phyloP scores from a whole-genome alignment of 2,888 invertebrate species.

The Chloroclysta siterata region DNA sequence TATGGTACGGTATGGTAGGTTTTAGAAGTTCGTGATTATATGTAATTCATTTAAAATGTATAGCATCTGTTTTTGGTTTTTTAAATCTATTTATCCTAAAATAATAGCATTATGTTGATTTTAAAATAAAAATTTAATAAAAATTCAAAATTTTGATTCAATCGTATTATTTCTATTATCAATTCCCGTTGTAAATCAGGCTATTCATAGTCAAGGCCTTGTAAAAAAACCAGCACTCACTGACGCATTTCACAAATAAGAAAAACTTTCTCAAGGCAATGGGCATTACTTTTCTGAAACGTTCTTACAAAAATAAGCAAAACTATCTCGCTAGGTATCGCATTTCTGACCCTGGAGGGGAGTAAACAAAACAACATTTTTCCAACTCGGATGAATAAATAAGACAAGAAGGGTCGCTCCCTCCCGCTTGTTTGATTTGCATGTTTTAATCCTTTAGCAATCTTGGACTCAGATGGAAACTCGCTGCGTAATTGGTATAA shows the following conservation, averaged over 20 bases:
- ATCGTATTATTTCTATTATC: too few relatives aligned
- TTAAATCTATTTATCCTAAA: too few relatives aligned
- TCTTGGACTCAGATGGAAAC: constrained; percentile 63
- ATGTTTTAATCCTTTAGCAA: constrained; percentile 82
- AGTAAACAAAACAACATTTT: constrained; percentile 83
- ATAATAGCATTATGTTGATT: too few relatives aligned
- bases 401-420: constrained; percentile 78
- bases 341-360: constrained; percentile 62
- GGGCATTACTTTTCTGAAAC: constrained; percentile 37
- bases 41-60: too few relatives aligned
- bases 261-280: constrained; percentile 40
- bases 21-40: too few relatives aligned
- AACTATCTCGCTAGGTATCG: constrained; percentile 63
- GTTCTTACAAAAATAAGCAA: constrained; percentile 63
- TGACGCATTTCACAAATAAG: constrained; percentile 32
- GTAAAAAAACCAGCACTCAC: not conserved
- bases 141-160: too few relatives aligned
- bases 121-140: too few relatives aligned
- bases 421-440: constrained; percentile 80
- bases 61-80: too few relatives aligned
- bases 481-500: constrained; percentile 49
- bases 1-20: too few relatives aligned
- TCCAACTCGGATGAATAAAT: constrained; percentile 82
- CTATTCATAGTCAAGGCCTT: too few relatives aligned
- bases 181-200: not conserved